phyloP scores from a whole-genome alignment of 2,888 invertebrate genomes.

The Aphodius granarius region DNA sequence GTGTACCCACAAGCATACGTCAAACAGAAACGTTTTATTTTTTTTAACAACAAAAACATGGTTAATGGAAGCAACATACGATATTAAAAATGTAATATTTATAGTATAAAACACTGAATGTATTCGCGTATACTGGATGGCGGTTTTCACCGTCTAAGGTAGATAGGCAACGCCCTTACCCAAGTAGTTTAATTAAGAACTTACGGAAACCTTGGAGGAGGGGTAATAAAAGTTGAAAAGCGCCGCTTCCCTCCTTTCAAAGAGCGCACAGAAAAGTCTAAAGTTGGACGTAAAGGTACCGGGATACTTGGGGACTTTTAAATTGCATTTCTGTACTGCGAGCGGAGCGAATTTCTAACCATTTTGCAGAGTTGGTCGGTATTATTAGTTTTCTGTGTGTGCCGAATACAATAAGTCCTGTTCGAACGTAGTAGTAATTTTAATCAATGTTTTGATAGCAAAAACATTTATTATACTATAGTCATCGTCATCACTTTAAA shows the following conservation, averaged over 20 bases:
- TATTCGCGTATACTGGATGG: background rate
- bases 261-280: conserved; percentile 20
- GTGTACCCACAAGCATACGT: too few relatives aligned
- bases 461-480: too few relatives aligned
- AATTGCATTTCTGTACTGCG: conserved; percentile 3
- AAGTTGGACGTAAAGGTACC: conserved; percentile 1
- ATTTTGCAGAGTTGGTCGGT: background rate
- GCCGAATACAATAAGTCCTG: too few relatives aligned
- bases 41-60: too few relatives aligned
- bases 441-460: background rate
- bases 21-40: too few relatives aligned
- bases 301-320: background rate
- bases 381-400: background rate
- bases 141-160: conserved; percentile 6
- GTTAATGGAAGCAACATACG: too few relatives aligned
- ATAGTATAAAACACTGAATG: background rate
- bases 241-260: conserved; percentile 14
- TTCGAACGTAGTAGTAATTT: background rate
- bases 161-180: background rate
- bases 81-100: too few relatives aligned
- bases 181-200: conserved; percentile 41
- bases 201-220: conserved; percentile 35
- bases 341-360: background rate
- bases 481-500: too few relatives aligned
- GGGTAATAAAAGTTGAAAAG: conserved; percentile 38